These are phyloP conservation scores for Hemiprocne comata DNA, from an alignment of 2,113 vertebrate genomes.

Conservation along the genomic window DNA sequence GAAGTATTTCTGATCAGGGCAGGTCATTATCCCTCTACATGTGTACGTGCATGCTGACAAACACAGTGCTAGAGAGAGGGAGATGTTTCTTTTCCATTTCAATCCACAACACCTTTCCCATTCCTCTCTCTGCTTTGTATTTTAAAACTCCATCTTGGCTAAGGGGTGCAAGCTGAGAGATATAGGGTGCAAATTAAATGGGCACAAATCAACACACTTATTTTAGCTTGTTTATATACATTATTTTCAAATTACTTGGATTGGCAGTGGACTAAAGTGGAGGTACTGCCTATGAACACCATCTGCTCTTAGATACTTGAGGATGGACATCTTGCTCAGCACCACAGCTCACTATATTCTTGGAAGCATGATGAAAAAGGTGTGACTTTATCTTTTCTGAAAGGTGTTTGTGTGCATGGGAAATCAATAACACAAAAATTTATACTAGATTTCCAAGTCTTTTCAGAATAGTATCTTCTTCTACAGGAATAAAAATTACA, in stretches of 20 bases:
- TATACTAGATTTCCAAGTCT: background rate
- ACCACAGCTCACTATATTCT: background rate
- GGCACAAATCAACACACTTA: background rate
- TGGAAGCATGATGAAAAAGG: background rate
- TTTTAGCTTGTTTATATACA: background rate
- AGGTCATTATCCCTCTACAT: background rate
- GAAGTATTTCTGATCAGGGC: background rate
- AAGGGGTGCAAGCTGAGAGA: background rate
- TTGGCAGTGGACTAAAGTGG: background rate
- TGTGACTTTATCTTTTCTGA: background rate
- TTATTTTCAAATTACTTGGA: background rate
- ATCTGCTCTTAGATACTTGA: background rate
- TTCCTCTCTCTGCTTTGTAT: background rate
- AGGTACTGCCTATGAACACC: background rate
- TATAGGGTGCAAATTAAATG: background rate
- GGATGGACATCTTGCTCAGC: background rate
- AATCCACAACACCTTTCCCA: fast-evolving
- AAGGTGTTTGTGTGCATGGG: background rate
- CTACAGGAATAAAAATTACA: background rate
- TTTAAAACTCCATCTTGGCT: background rate
- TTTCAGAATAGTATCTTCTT: background rate
- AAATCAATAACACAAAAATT: background rate
- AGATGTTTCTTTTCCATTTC: background rate
- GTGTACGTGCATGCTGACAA: background rate
- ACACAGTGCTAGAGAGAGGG: background rate